Evolutionary conservation across 2,888 invertebrate genomes (phyloP), one percentile per base, ranked within the genome.

Genomic region (Sinodicranocentrus sp.): DNA sequence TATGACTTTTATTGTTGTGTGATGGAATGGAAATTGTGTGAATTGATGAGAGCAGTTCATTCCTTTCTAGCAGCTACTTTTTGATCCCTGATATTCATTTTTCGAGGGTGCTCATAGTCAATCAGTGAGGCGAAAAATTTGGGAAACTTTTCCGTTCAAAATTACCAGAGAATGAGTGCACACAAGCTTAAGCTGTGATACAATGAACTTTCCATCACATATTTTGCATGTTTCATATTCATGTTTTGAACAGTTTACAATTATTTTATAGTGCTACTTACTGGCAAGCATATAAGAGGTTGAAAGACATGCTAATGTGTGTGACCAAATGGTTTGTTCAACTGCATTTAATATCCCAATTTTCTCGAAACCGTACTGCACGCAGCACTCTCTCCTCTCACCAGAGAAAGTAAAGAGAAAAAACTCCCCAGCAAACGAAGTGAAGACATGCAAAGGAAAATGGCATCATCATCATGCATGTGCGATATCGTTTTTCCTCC

Each of bases 321-420:
- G 43, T 65, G 44, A 65, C 65, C 65, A 65, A 65, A 65, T 65
- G 65, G 65, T 43, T 65, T 65, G 65, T 43, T 43, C 43, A 21
- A 65, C 65, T 65, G 65, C 65, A 65, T 65, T 65, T 65, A 65
- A 65, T 65, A 65, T 65, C 44, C 65, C 65, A 65, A 65, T 65
- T 65, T 65, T 65, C 65, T 39, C 65, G 43, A 21, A 21, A 43
- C 23, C 19, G 43, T 65, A 43, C 43, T 39, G 65, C 43, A 43
- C 23, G 25, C n/a, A 61, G 19, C 65, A 15, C 19, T 2, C 28
- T 65, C 28, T 39, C n/a, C 28, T 43, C 43, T 65, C 19, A 21
- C 23, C n/a, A 48, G 48, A 15, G 48, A 48, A 15, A 48, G 48
- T 15, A 33, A 33, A 33, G 33, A 33, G 33, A 3, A 48, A 10